Conservation (phyloP, 2,797 vertebrate genomes). For the Cirrhinus mrigala region DNA sequence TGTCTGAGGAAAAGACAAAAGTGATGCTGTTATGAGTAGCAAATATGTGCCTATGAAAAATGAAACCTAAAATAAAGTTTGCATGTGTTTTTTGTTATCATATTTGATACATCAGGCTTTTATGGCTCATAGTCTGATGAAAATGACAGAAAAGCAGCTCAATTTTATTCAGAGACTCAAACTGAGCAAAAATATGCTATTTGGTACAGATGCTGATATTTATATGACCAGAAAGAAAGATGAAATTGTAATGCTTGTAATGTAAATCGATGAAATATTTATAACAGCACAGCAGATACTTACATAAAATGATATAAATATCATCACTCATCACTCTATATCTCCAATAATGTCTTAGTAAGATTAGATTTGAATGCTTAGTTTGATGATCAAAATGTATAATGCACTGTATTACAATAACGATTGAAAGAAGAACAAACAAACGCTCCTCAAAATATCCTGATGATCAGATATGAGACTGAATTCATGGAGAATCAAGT, state of each 20-base stretch:
- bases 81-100: neutral
- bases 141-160: neutral
- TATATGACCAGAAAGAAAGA: too few species aligned
- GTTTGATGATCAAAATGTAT: neutral
- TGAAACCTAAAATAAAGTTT: neutral
- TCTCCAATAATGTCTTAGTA: neutral
- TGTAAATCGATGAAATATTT: neutral
- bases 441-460: neutral
- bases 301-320: neutral
- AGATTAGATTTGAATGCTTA: neutral
- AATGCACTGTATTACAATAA: neutral
- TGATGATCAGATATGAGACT: neutral
- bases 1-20: slow-evolving; percentile 20
- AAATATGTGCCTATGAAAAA: neutral
- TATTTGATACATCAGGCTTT: neutral
- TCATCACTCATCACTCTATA: neutral
- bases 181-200: neutral
- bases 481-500: neutral
- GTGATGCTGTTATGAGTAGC: neutral
- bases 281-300: neutral
- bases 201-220: neutral
- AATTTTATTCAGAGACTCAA: neutral
- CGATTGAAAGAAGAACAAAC: neutral
- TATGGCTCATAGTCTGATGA: neutral
- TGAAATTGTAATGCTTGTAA: neutral